A percentile compares a stretch with the other conserved stretches of the same genome.
These are phyloP conservation scores for Drosophila fulvimacula DNA, from an alignment of 2,888 invertebrate species.

Conservation along the genomic window DNA sequence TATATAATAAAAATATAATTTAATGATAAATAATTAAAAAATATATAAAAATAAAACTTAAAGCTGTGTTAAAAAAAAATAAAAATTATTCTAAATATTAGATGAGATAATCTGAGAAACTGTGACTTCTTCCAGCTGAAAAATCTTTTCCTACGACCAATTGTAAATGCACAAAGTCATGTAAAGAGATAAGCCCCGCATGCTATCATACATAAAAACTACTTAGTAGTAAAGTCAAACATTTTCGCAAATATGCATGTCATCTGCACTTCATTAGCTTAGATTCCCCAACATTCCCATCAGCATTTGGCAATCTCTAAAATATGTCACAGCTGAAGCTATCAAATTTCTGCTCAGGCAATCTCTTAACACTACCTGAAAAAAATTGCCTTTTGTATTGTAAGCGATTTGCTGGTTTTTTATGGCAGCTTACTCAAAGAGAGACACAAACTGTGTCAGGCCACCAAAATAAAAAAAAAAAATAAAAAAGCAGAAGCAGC, in stretches of 20 bases:
- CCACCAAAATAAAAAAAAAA: constrained; percentile 24
- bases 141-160: too few species aligned
- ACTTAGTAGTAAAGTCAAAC: background rate
- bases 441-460: constrained; percentile 57
- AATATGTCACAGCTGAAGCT: constrained; percentile 12
- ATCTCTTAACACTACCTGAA: constrained; percentile 35
- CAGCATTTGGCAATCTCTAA: background rate
- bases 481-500: background rate
- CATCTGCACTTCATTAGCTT: background rate
- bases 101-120: too few species aligned
- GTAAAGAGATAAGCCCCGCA: background rate
- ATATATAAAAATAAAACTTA: too few species aligned
- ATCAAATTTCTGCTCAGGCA: constrained; percentile 3
- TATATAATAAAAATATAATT: too few species aligned
- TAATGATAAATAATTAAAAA: too few species aligned
- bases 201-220: background rate
- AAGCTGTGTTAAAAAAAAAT: too few species aligned
- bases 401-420: constrained; percentile 46
- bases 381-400: constrained; percentile 20
- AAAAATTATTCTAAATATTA: too few species aligned
- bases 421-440: constrained; percentile 47
- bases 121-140: too few species aligned
- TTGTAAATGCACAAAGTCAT: background rate
- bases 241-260: background rate
- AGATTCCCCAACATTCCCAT: too few species aligned